phyloP scores from a whole-genome alignment of 2,888 invertebrate species.

The Spilarctia lutea region DNA sequence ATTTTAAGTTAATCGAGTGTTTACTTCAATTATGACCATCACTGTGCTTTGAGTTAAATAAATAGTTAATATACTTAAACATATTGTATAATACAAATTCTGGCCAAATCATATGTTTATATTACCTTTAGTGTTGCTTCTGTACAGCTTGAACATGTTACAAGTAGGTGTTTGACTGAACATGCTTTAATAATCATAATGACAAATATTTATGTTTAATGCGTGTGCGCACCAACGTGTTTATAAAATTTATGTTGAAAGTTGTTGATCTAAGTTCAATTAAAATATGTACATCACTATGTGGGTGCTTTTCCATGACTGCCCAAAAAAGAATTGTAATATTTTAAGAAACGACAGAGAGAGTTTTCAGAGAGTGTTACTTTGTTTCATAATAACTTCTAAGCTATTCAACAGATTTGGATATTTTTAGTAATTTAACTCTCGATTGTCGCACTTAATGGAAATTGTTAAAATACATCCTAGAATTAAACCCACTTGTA shows the following conservation, averaged over 20 bases:
- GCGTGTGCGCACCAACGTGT: not conserved
- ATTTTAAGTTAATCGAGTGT: conserved; percentile 1
- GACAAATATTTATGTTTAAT: conserved; percentile 1
- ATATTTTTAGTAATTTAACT: not conserved
- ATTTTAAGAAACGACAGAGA: not conserved
- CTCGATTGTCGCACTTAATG: too few relatives aligned
- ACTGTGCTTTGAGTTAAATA: not conserved
- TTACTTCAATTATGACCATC: conserved; percentile 14
- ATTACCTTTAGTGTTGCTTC: not conserved
- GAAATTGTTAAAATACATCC: too few relatives aligned
- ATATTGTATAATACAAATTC: not conserved
- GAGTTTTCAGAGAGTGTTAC: not conserved
- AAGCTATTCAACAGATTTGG: not conserved
- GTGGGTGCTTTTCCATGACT: not conserved
- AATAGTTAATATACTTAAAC: not conserved
- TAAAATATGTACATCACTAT: not conserved
- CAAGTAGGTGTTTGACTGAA: not conserved
- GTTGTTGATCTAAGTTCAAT: not conserved
- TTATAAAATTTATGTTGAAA: not conserved
- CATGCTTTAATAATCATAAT: not conserved
- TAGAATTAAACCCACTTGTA: too few relatives aligned
- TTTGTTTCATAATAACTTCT: not conserved
- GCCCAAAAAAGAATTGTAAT: not conserved
- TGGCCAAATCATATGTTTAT: not conserved
- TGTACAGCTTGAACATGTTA: not conserved